Conservation (phyloP, 2,797 vertebrate species). For the Tinamus major region DNA sequence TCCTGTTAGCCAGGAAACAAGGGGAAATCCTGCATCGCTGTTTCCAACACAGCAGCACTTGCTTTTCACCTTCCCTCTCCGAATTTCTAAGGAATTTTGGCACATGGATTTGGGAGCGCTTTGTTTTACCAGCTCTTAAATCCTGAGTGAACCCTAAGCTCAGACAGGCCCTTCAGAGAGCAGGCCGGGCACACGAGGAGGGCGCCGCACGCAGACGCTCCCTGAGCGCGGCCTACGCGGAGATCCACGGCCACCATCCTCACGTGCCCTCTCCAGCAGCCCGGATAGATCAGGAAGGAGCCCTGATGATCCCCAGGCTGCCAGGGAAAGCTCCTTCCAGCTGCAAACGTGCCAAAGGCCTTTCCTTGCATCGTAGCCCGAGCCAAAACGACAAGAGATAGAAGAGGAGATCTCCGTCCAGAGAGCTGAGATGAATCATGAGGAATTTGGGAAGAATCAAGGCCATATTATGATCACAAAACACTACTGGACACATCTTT, state of each 20-base stretch:
- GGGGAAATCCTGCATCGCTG: not conserved
- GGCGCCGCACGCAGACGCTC: not conserved
- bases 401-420: not conserved
- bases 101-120: not conserved
- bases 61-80: not conserved
- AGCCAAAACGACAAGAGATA: not conserved
- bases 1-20: not conserved
- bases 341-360: not conserved
- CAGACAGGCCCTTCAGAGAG: not conserved
- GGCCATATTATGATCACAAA: not conserved
- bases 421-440: conserved; percentile 2
- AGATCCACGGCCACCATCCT: not conserved
- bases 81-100: not conserved
- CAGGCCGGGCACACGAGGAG: not conserved
- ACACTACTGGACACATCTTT: accelerated
- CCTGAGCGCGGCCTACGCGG: not conserved
- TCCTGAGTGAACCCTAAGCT: accelerated
- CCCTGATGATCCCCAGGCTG: not conserved
- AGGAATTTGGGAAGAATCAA: not conserved
- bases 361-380: accelerated
- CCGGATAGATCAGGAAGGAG: not conserved
- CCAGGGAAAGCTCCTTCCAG: not conserved
- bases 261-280: not conserved
- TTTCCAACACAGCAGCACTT: not conserved
- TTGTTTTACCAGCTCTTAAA: not conserved